Evolutionary conservation across 2,113 vertebrate species (phyloP), one percentile per base, ranked within the genome.

Genomic region (Xenus cinereus): DNA sequence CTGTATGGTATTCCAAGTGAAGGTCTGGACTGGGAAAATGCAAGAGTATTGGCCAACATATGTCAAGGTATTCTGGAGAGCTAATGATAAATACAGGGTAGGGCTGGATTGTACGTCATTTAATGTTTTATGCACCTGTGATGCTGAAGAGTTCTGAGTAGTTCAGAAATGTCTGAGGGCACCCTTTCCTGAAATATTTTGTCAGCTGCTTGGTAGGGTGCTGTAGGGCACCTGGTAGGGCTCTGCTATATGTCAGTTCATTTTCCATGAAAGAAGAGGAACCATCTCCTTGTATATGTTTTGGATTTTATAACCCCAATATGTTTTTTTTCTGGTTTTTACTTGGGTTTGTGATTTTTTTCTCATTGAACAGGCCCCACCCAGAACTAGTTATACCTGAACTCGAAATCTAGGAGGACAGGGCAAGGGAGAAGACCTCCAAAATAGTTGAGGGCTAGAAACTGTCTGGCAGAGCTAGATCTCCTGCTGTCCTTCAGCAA

Each of bases 51-150:
- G 9, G 27, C 27, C 54, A 84, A 50, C 0, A 22, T 78, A 27
- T 0, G 0, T 17, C 22, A 90, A 37, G 33, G 48, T 9, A 26
- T 85, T 59, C 37, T 56, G 22, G 20, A 72, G 10, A 83, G 22
- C 5, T 68, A 60, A 75, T 41, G 62, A 64, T 43, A 71, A 30
- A 59, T 9, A 28, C 14, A 56, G 9, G 4, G 4, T 27, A 76
- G 39, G 27, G 6, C 21, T 92, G 48, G 33, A 75, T 88, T 83
- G 83, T 62, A 24, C 10, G 73, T 60, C 0, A 68, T 54, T 92
- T 63, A 27, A 12, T 28, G 16, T 48, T 68, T 73, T 69, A 73
- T 4, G 5, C 7, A 9, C 11, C 69, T 48, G 10, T 30, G 41
- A 62, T 43, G 68, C 18, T 37, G 23, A 79, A n/a, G 26, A 73